A percentile compares a stretch with the other conserved stretches of the same genome.
These are phyloP conservation scores for Drosophila pruinosa DNA, from an alignment of 1,140 invertebrate species.

Conservation along the genomic window DNA sequence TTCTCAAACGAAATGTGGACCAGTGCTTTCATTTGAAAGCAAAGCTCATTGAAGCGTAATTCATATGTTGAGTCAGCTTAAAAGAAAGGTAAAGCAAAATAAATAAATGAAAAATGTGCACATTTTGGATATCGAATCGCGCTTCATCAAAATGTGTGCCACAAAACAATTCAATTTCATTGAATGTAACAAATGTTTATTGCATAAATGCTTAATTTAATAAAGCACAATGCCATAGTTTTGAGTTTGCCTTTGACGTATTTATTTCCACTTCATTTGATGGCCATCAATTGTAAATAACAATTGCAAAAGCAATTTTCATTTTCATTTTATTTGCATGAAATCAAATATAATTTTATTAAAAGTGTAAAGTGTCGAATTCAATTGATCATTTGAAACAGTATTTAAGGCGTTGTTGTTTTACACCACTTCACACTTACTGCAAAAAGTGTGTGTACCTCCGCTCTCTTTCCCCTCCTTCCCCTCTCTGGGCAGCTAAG, in stretches of 20 bases:
- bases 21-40: not conserved
- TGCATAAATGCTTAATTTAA: constrained; percentile 7
- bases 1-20: too few relatives aligned
- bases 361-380: too few relatives aligned
- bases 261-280: constrained; percentile 3
- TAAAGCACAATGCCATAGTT: constrained; percentile 5
- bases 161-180: too few relatives aligned
- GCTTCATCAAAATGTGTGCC: too few relatives aligned
- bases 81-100: not conserved
- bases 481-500: not conserved
- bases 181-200: too few relatives aligned
- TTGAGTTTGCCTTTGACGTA: not conserved
- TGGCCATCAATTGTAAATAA: not conserved
- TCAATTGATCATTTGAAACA: too few relatives aligned
- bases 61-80: not conserved
- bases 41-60: not conserved
- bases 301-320: not conserved
- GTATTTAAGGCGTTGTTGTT: too few relatives aligned
- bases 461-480: not conserved
- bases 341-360: too few relatives aligned
- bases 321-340: not conserved
- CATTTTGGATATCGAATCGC: too few relatives aligned
- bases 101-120: not conserved
- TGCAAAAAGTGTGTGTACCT: too few relatives aligned
- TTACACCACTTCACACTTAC: not conserved